Percentiles rank a stretch among this genome's conserved stretches.
Conservation (phyloP, 1,140 invertebrate species). For the Argopecten irradians region DNA sequence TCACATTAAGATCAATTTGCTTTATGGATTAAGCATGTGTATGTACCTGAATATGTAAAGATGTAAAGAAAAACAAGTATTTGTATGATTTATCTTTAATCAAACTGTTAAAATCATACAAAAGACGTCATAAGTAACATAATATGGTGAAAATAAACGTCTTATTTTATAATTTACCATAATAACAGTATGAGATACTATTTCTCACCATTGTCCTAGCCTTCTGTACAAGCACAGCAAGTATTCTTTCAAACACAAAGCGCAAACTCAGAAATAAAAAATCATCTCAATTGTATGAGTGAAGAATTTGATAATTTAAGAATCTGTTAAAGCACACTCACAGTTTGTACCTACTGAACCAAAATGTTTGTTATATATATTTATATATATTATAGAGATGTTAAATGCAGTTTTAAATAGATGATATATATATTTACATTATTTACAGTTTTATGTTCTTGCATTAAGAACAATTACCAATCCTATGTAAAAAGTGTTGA, state of each 20-base stretch:
- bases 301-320: not conserved
- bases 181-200: not conserved
- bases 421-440: not conserved
- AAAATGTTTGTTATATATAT: not conserved
- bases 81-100: conserved; percentile 19
- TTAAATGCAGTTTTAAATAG: not conserved
- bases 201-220: not conserved
- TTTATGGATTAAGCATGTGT: no score
- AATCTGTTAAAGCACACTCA: not conserved
- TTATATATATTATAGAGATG: not conserved
- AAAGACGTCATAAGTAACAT: not conserved
- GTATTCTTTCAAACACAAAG: conserved; percentile 18
- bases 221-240: conserved; percentile 15
- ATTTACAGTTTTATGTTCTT: not conserved
- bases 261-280: not conserved
- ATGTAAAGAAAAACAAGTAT: not conserved
- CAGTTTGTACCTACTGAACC: not conserved
- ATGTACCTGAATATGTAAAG: no score
- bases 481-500: not conserved
- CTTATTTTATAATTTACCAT: not conserved
- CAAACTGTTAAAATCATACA: not conserved
- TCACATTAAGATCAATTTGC: no score
- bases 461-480: not conserved
- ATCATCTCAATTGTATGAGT: not conserved
- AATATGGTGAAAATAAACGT: not conserved